Evolutionary conservation across 2,797 vertebrate genomes (phyloP).

Genomic region (Trachurus trachurus): DNA sequence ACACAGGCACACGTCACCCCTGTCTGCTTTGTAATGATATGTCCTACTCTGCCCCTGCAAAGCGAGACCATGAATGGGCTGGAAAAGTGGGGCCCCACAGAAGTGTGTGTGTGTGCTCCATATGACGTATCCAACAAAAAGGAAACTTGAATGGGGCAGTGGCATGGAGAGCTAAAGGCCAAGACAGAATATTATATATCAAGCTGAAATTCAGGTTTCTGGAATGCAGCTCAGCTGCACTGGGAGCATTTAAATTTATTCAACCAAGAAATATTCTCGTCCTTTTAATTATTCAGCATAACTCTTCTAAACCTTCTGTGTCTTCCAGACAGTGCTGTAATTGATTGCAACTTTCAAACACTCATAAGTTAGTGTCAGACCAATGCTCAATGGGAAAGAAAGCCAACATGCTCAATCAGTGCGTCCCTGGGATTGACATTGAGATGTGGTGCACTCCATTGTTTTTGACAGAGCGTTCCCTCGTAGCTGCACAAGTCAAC

Average conservation of each 20-base stretch:
- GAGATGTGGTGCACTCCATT: constrained; percentile 48
- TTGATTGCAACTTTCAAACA: constrained; percentile 52
- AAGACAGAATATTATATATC: not conserved
- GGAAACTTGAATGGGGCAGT: constrained; percentile 47
- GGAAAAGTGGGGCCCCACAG: constrained; percentile 81
- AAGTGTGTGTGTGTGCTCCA: constrained; percentile 10
- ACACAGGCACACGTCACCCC: constrained; percentile 49
- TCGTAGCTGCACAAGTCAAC: constrained; percentile 51
- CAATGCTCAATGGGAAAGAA: constrained; percentile 47
- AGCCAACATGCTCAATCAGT: constrained; percentile 58
- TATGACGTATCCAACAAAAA: constrained; percentile 43
- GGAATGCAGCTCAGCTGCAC: not conserved
- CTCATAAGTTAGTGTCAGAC: constrained; percentile 63
- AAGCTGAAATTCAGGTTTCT: not conserved
- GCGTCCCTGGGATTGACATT: constrained; percentile 59
- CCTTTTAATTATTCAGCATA: constrained; percentile 49
- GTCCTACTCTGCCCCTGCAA: constrained; percentile 76
- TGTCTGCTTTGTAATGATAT: constrained; percentile 75
- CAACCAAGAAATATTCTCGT: constrained; percentile 1
- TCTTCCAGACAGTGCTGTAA: constrained; percentile 40
- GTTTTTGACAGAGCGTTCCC: constrained; percentile 63
- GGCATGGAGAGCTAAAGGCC: not conserved
- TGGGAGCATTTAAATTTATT: constrained; percentile 22
- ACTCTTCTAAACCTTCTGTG: constrained; percentile 25
- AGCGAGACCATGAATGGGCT: constrained; percentile 89